phyloP scores from a whole-genome alignment of 2,797 vertebrate genomes.

The Thripadectes ignobilis region DNA sequence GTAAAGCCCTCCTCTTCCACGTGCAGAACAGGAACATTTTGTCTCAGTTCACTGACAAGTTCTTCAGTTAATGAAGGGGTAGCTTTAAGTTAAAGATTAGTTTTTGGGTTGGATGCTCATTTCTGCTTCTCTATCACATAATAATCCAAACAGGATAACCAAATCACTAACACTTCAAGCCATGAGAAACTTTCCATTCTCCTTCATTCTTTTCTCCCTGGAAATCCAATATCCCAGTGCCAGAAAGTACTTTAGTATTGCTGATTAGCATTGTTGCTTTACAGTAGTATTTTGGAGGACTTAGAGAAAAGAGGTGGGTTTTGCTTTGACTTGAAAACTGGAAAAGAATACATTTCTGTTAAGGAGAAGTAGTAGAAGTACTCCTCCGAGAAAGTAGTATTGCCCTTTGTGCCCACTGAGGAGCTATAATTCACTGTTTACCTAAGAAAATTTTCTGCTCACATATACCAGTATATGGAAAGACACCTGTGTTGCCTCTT shows the following conservation, averaged over 20 bases:
- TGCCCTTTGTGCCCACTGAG: not conserved
- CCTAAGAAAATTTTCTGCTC: not conserved
- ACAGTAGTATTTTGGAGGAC: not conserved
- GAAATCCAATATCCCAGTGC: not conserved
- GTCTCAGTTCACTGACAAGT: not conserved
- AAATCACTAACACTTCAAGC: not conserved
- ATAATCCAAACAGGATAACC: not conserved
- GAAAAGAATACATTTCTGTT: not conserved
- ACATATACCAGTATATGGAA: not conserved
- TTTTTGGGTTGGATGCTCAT: not conserved
- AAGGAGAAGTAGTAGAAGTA: not conserved
- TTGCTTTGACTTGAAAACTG: not conserved
- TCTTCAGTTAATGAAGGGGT: not conserved
- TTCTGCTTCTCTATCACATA: not conserved
- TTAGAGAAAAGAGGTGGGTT: not conserved
- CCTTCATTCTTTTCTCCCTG: not conserved
- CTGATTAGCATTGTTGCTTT: not conserved
- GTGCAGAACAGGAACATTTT: not conserved
- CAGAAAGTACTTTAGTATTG: not conserved
- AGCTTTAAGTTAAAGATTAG: not conserved
- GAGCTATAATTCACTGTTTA: not conserved
- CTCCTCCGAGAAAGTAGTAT: not conserved
- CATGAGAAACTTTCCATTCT: not conserved
- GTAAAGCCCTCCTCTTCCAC: not conserved
- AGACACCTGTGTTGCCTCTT: not conserved